Percentiles rank a stretch among this genome's conserved stretches.
These are phyloP conservation scores for Geodia barretti DNA, from an alignment of 37 sponge, comb jelly and placozoan species.

Conservation along the genomic window DNA sequence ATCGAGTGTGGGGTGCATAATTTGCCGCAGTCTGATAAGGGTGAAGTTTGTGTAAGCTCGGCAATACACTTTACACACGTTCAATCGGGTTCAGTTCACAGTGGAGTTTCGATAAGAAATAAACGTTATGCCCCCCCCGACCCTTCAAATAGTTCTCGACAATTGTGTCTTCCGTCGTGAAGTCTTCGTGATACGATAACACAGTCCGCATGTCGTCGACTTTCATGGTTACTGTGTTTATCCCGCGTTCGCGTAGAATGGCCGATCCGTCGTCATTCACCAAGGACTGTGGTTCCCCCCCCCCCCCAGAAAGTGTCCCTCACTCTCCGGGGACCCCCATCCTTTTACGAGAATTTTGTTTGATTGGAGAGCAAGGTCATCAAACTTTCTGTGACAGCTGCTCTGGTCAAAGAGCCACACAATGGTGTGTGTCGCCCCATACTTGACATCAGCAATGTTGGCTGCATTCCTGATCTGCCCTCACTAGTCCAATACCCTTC, in stretches of 20 bases:
- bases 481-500: conserved; percentile 17
- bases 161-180: conserved; percentile 1
- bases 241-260: neutral
- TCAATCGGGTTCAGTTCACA: conserved; percentile 22
- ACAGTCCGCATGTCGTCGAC: neutral
- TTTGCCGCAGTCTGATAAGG: neutral
- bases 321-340: neutral
- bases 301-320: no score
- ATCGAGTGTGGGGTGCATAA: neutral
- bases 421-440: conserved; percentile 20
- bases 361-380: conserved; percentile 11
- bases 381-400: conserved; percentile 23
- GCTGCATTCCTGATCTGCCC: conserved; percentile 16
- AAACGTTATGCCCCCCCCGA: neutral
- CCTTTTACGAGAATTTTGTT: neutral
- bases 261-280: neutral
- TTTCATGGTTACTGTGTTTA: neutral
- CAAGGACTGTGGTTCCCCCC: neutral
- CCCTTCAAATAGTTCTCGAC: neutral
- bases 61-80: conserved; percentile 6
- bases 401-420: conserved; percentile 60
- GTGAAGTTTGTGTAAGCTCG: neutral
- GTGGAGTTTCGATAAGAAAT: neutral
- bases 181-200: conserved; percentile 1
- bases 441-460: conserved; percentile 46